Percentiles rank a stretch among this genome's conserved stretches.
Conservation (phyloP, 2,797 vertebrate species). For the Valencia hispanica region DNA sequence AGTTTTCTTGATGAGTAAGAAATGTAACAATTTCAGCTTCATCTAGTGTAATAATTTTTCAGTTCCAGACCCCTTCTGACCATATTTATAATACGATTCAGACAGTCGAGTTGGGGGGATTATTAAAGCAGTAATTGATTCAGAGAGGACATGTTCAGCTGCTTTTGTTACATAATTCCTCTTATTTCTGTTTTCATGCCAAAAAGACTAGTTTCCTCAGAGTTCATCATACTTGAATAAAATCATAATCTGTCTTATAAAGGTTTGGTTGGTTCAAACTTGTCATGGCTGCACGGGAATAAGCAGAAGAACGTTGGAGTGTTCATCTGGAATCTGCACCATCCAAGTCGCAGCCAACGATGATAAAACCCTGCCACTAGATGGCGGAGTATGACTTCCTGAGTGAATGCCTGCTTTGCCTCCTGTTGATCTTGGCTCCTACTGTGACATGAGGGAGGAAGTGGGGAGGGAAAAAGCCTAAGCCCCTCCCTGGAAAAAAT, state of each 20-base stretch:
- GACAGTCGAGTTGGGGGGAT: background rate
- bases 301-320: background rate
- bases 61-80: background rate
- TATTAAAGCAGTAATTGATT: background rate
- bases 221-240: background rate
- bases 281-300: background rate
- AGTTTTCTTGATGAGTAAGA: too few relatives aligned
- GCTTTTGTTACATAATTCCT: background rate
- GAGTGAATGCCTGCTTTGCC: conserved; percentile 1
- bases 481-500: conserved; percentile 64
- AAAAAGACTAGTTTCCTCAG: background rate
- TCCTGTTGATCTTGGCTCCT: conserved; percentile 58
- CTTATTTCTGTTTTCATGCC: background rate
- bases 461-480: conserved; percentile 46
- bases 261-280: background rate
- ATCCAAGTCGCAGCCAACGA: background rate
- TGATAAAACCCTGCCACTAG: conserved; percentile 54
- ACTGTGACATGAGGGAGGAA: conserved; percentile 32
- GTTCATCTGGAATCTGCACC: conserved; percentile 27
- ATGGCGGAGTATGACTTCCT: conserved; percentile 37
- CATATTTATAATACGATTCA: background rate
- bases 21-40: too few relatives aligned
- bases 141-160: background rate
- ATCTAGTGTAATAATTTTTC: background rate
- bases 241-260: background rate